Conservation (phyloP, 2,888 invertebrate species). For the Onthophagus sagittarius region DNA sequence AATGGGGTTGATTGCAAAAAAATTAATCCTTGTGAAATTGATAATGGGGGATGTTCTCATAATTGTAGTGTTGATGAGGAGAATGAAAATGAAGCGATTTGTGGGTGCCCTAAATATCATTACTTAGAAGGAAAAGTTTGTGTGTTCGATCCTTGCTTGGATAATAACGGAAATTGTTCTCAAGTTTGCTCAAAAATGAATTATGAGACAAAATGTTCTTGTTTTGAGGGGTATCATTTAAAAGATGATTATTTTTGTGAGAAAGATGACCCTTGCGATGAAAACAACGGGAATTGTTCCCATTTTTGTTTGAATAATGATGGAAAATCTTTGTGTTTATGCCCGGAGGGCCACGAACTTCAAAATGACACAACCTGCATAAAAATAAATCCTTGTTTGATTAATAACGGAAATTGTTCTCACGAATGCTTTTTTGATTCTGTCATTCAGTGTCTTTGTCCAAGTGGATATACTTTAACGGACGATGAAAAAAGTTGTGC, state of each 20-base stretch:
- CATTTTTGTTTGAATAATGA: slow-evolving; percentile 47
- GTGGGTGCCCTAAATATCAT: slow-evolving; percentile 51
- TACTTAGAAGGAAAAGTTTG: slow-evolving; percentile 35
- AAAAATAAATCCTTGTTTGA: slow-evolving; percentile 47
- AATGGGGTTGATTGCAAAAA: slow-evolving; percentile 38
- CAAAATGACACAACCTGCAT: slow-evolving; percentile 42
- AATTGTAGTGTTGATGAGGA: slow-evolving; percentile 51
- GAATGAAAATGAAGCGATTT: slow-evolving; percentile 50
- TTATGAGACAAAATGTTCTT: slow-evolving; percentile 52
- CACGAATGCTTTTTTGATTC: slow-evolving; percentile 39
- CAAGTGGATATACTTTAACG: slow-evolving; percentile 14
- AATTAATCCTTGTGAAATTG: slow-evolving; percentile 54
- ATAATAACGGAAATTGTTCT: slow-evolving; percentile 52
- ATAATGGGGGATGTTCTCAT: slow-evolving; percentile 62
- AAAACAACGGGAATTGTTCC: slow-evolving; percentile 57
- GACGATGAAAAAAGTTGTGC: slow-evolving; percentile 19
- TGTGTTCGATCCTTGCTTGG: slow-evolving; percentile 48
- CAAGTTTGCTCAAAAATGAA: slow-evolving; percentile 47
- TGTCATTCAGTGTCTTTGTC: slow-evolving; percentile 45
- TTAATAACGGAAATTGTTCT: slow-evolving; percentile 43
- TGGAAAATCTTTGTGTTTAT: slow-evolving; percentile 26
- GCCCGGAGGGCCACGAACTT: slow-evolving; percentile 39
- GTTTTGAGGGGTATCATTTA: slow-evolving; percentile 39
- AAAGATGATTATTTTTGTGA: slow-evolving; percentile 48
- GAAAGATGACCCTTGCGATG: slow-evolving; percentile 36